Base-by-base conservation (phyloP, 1,140 invertebrate species). In the Contarinia nasturtii region DNA sequence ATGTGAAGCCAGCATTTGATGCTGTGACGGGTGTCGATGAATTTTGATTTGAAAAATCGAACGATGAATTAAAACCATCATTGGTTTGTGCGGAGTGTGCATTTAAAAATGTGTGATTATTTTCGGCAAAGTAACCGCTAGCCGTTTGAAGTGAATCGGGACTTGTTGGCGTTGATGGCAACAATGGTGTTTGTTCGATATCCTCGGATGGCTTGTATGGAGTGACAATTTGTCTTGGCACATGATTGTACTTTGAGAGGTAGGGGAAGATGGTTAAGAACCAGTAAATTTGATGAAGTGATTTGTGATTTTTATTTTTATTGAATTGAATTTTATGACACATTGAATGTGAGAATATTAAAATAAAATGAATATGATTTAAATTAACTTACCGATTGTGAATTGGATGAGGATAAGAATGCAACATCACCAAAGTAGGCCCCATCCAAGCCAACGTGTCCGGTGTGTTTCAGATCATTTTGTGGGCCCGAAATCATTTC, bases 401-500 rank as follows among this genome's bases (percentile, higher is more conserved):
- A 45, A 14, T 33, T 15, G 18, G 12, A 18, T 45, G 17, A n/a
- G 7, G 21, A n/a, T 18, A 92, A 67, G 57, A 90, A 91, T 41
- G 86, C 81, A 45, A 97, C 79, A 65, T 96, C 91, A 0, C 94
- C 93, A 63, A 98, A 98, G 59, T 90, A 90, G 47, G 88, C 86
- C 5, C 94, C 94, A 65, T 98, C 94, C 12, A 94, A 71, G 2
- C 95, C 94, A 4, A 98, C 88, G 63, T 98, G 94, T 1, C 87
- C 88, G 0, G 91, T 98, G 60, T 98, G 94, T 58, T 94, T 90
- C 0, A 98, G 75, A 66, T 98, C 93, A 33, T 90, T 92, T 63
- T 97, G 89, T 0, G 95, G 94, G 27, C 81, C 79, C 11, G 91
- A 94, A 53, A 98, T 98, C 91, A 98, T 92, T 57, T 92, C 89